phyloP scores from a whole-genome alignment of 2,113 vertebrate species.

The Oriolus oriolus region DNA sequence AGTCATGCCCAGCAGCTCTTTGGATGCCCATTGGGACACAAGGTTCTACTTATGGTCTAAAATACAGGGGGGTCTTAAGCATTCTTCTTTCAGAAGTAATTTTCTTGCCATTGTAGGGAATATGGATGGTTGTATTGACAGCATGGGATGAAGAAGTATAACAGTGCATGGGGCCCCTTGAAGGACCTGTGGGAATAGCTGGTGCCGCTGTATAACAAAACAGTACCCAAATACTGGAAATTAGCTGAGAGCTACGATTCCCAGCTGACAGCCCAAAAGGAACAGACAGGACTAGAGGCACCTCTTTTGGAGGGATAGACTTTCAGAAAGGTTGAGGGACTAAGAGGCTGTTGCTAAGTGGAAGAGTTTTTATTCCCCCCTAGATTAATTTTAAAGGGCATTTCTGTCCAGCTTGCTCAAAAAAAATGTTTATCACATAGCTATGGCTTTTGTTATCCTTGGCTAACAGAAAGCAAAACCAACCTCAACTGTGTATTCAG shows the following conservation, averaged over 20 bases:
- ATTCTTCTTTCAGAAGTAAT: slow-evolving; percentile 4
- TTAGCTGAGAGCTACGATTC: slow-evolving; percentile 38
- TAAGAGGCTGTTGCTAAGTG: slow-evolving; percentile 28
- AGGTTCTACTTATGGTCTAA: not conserved
- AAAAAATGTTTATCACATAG: slow-evolving; percentile 9
- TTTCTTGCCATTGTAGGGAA: not conserved
- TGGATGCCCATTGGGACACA: not conserved
- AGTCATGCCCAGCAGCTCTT: not conserved
- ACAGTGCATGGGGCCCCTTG: not conserved
- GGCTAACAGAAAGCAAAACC: slow-evolving; percentile 33
- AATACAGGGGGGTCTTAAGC: not conserved
- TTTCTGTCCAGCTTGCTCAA: slow-evolving; percentile 32
- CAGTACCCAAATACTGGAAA: slow-evolving; percentile 59
- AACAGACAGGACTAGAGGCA: slow-evolving; percentile 43
- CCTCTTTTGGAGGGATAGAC: slow-evolving; percentile 19
- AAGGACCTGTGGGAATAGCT: slow-evolving; percentile 44
- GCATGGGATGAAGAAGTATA: not conserved
- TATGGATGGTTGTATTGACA: not conserved
- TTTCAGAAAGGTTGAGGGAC: not conserved
- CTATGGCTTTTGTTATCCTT: slow-evolving; percentile 50
- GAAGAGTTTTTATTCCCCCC: slow-evolving; percentile 15
- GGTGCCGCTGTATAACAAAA: not conserved
- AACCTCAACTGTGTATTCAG: not conserved
- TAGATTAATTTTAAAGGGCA: slow-evolving; percentile 47
- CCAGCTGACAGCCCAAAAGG: slow-evolving; percentile 23